phyloP scores from a whole-genome alignment of 2,888 invertebrate genomes.

The Coleophora flavipennella region DNA sequence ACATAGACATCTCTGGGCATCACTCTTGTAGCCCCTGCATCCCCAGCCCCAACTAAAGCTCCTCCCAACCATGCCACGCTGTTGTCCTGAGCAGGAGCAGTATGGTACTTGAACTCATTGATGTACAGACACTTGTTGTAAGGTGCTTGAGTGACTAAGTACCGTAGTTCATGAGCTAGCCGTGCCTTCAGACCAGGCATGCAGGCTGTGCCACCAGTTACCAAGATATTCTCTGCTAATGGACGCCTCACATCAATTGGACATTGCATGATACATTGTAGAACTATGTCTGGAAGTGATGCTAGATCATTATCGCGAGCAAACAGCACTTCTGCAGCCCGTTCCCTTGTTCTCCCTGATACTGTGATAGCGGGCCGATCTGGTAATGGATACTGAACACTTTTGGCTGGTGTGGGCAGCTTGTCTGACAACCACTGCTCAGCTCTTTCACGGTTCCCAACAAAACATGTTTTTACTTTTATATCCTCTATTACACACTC shows the following conservation, averaged over 20 bases:
- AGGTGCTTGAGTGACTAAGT: conserved; percentile 73
- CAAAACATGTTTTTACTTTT: conserved; percentile 86
- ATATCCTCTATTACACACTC: conserved; percentile 82
- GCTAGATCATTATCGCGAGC: conserved; percentile 79
- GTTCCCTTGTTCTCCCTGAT: conserved; percentile 80
- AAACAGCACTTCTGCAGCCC: conserved; percentile 88
- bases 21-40: conserved; percentile 78
- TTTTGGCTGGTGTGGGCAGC: conserved; percentile 56
- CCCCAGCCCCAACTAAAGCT: conserved; percentile 49
- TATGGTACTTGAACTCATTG: conserved; percentile 81
- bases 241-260: conserved; percentile 85
- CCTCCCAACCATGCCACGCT: conserved; percentile 91
- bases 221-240: conserved; percentile 86
- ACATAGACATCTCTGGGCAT: conserved; percentile 80
- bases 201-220: conserved; percentile 90
- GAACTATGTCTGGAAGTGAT: conserved; percentile 85
- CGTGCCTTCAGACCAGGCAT: conserved; percentile 87
- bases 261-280: conserved; percentile 86
- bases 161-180: conserved; percentile 81
- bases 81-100: conserved; percentile 82
- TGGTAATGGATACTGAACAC: conserved; percentile 76
- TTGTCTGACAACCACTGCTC: conserved; percentile 57
- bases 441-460: conserved; percentile 82
- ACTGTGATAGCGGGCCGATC: conserved; percentile 68
- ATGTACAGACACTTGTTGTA: conserved; percentile 55